phyloP scores from a whole-genome alignment of 2,797 vertebrate species.

The Trichosurus vulpecula region DNA sequence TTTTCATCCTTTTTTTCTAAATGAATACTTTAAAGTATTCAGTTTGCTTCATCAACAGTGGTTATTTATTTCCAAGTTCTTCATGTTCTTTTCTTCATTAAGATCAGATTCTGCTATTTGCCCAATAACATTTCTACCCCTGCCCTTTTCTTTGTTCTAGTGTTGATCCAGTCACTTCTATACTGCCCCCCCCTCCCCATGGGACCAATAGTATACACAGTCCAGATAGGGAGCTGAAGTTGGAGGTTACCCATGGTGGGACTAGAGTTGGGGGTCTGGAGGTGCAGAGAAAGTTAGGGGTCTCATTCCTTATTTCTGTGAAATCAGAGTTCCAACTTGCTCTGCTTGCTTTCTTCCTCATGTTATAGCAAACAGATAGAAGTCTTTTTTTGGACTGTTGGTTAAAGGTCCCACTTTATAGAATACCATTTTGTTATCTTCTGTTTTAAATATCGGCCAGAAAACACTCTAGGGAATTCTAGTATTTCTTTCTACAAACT shows the following conservation, averaged over 20 bases:
- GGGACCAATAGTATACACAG: neutral
- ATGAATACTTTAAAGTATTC: neutral
- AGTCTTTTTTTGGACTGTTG: slow-evolving; percentile 77
- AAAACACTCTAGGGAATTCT: slow-evolving; percentile 80
- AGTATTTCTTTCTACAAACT: slow-evolving; percentile 79
- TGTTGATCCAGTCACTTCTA: neutral
- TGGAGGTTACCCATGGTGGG: neutral
- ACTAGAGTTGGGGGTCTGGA: neutral
- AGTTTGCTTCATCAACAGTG: neutral
- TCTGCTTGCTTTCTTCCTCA: slow-evolving; percentile 79
- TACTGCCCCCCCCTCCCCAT: neutral
- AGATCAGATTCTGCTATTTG: neutral
- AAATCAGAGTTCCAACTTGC: slow-evolving; percentile 80
- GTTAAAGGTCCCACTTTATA: slow-evolving; percentile 80
- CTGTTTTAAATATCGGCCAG: slow-evolving; percentile 77
- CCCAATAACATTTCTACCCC: neutral
- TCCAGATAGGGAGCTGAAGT: neutral
- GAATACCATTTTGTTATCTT: slow-evolving; percentile 79
- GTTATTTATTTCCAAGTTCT: neutral
- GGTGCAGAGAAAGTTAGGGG: neutral
- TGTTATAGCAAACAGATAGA: slow-evolving; percentile 73
- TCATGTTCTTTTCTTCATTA: neutral
- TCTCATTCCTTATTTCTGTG: slow-evolving; percentile 73
- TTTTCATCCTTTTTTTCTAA: neutral
- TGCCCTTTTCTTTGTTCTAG: neutral